Evolutionary conservation across 2,113 vertebrate genomes (phyloP).

Genomic region (Grus americana): DNA sequence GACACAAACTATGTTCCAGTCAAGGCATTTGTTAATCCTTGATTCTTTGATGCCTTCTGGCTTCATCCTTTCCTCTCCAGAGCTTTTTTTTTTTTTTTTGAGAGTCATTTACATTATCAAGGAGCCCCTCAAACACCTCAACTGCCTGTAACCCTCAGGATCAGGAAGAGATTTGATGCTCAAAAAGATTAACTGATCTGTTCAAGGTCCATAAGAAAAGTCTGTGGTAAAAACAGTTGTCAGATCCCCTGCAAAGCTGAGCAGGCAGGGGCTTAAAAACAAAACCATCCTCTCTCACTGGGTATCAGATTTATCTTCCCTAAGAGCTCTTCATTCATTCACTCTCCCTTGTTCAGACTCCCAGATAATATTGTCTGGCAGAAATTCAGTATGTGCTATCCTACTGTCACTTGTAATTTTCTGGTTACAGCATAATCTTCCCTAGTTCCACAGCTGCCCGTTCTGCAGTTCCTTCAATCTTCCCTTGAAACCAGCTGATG

Average conservation of each 20-base stretch:
- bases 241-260: not conserved
- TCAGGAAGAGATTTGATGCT: not conserved
- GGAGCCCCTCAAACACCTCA: not conserved
- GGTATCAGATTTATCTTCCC: conserved; percentile 14
- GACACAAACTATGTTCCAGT: not conserved
- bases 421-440: conserved; percentile 37
- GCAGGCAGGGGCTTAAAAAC: not conserved
- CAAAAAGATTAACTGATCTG: not conserved
- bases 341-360: not conserved
- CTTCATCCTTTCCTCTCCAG: not conserved
- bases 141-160: not conserved
- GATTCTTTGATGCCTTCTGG: not conserved
- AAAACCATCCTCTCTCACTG: not conserved
- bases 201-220: not conserved
- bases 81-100: not conserved
- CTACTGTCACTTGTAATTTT: conserved; percentile 49
- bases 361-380: conserved; percentile 46
- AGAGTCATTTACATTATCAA: not conserved
- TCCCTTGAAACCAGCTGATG: not conserved
- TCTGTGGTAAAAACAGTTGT: not conserved
- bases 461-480: conserved; percentile 7
- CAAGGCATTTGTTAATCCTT: not conserved
- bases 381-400: conserved; percentile 31
- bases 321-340: conserved; percentile 31
- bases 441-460: not conserved